These are phyloP conservation scores for Pedionomus torquatus DNA, from an alignment of 2,113 vertebrate species.

Conservation along the genomic window DNA sequence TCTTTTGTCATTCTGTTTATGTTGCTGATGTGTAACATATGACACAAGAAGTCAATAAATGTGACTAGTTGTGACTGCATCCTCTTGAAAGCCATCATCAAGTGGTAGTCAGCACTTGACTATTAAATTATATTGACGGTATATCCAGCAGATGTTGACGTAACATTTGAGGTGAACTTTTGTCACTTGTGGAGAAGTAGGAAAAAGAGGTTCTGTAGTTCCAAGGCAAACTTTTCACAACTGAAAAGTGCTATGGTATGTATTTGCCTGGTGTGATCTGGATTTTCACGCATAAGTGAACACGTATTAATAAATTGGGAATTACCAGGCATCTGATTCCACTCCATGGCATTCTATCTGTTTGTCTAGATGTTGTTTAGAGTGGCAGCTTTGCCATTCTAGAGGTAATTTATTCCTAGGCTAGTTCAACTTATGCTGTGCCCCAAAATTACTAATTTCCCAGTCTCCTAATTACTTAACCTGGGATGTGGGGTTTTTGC, in stretches of 20 bases:
- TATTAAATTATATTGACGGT: background rate
- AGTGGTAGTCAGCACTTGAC: background rate
- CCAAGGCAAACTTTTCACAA: background rate
- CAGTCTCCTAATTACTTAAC: background rate
- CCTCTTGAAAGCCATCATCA: background rate
- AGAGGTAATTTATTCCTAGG: background rate
- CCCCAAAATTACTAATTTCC: background rate
- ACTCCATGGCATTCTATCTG: background rate
- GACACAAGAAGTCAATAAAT: background rate
- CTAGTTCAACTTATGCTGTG: background rate
- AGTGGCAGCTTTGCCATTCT: background rate
- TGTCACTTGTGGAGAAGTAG: background rate
- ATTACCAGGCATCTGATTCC: background rate
- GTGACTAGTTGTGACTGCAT: background rate
- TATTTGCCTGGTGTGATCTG: background rate
- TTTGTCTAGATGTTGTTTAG: background rate
- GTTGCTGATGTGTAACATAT: background rate
- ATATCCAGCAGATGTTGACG: background rate
- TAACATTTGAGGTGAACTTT: background rate
- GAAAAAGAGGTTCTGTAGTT: background rate
- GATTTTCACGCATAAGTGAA: background rate
- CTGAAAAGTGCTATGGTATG: background rate
- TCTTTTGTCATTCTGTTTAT: background rate
- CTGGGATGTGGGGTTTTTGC: background rate
- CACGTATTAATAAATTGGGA: background rate